Evolutionary conservation across 2,888 invertebrate species (phyloP), one percentile per base, ranked within the genome.

Genomic region (Neoscelio sp.): DNA sequence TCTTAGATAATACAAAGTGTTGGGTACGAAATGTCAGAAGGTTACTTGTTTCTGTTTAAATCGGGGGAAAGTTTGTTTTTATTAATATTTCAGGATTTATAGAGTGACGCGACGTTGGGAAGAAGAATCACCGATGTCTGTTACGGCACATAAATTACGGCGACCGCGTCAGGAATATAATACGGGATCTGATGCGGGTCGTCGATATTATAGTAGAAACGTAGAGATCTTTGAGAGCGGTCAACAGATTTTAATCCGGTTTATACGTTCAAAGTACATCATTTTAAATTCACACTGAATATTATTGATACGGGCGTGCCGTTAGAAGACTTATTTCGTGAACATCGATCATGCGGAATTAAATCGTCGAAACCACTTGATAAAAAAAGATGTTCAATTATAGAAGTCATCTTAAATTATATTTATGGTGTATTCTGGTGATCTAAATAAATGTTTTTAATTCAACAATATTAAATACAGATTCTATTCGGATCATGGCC

Each of bases 41-140:
- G 75, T 71, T 58, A 75, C 77, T 68, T 80, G 67, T 75, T 70
- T 76, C 60, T 74, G 64, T 28, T 35, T 23, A 68, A 75, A 77
- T 44, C 76, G 42, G 65, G 78, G 75, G 50, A 81, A 71, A 76
- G 75, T 82, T 73, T 82, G 78, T 82, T 82, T 82, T 83, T 82
- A 85, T 84, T 82, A 85, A 86, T 86, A 86, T 84, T 85, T 83
- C 40, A 58, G 81, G 77, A 84, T 86, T 85, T 83, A 84, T 83
- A 82, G 75, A 74, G 64, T 65, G 82, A 81, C 68, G 50, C 68
- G 18, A 62, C 20, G 54, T 17, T 15, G 30, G 12, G 15, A 13
- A 42, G 23, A 62, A 33, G 54, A 65, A 62, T 56, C 33, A n/a
- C 23, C 60, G 60, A 56, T 68, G 48, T 68, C 52, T 23, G 81